A percentile compares a stretch with the other conserved stretches of the same genome.
Conservation (phyloP, 2,113 vertebrate species). For the Hucho hucho region DNA sequence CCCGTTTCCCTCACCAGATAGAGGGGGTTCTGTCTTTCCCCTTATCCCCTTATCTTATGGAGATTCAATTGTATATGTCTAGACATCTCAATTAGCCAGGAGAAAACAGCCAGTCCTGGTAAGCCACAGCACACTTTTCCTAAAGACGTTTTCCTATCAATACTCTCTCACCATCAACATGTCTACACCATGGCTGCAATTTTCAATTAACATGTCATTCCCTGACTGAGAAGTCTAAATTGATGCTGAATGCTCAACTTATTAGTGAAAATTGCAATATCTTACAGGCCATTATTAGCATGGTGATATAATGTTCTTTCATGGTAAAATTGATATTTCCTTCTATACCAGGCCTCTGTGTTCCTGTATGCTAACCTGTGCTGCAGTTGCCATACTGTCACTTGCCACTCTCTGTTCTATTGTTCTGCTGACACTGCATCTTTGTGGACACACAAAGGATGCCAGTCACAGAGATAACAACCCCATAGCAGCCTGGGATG, state of each 20-base stretch:
- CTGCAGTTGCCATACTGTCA: conserved; percentile 33
- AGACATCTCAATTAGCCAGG: conserved; percentile 70
- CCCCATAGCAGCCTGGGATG: conserved; percentile 25
- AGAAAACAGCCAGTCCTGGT: conserved; percentile 35
- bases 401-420: conserved; percentile 40
- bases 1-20: conserved; percentile 51
- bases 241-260: conserved; percentile 62
- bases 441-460: conserved; percentile 63
- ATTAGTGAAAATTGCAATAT: conserved; percentile 63
- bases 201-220: conserved; percentile 47
- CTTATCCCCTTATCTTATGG: conserved; percentile 62
- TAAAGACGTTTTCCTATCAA: conserved; percentile 36
- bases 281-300: conserved; percentile 58
- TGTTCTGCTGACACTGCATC: conserved; percentile 58
- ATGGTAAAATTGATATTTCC: conserved; percentile 57
- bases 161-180: conserved; percentile 18
- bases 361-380: conserved; percentile 42
- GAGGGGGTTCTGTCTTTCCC: conserved; percentile 51
- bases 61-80: conserved; percentile 73
- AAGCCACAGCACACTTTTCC: conserved; percentile 42
- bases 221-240: conserved; percentile 50
- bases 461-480: conserved; percentile 56
- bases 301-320: conserved; percentile 66
- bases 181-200: conserved; percentile 49
- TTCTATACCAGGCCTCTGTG: conserved; percentile 2